These are phyloP conservation scores for Chondrosia reniformis DNA, from an alignment of 37 sponge, comb jelly and placozoan species.

Conservation along the genomic window DNA sequence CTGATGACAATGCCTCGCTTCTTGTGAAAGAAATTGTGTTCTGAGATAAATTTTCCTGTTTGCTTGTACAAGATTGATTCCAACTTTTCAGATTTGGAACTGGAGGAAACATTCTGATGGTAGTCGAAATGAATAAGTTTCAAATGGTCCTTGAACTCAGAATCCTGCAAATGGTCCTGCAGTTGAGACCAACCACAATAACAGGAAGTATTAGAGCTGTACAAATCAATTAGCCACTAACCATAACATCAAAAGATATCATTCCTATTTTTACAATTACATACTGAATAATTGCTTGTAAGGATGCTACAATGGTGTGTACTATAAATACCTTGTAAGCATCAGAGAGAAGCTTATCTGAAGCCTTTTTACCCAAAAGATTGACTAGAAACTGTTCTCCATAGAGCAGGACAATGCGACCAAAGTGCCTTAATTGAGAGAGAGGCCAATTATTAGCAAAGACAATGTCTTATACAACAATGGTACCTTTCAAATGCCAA, in stretches of 20 bases:
- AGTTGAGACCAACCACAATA: not conserved
- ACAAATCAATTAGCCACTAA: too few species aligned
- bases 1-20: conserved; percentile 15
- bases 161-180: conserved; percentile 32
- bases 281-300: too few species aligned
- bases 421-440: conserved; percentile 58
- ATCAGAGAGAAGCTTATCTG: conserved; percentile 60
- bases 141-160: not conserved
- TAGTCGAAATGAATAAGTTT: conserved; percentile 59
- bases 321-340: conserved; percentile 51
- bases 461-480: not conserved
- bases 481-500: conserved; percentile 69
- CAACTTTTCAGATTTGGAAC: conserved; percentile 24
- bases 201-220: too few species aligned
- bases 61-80: conserved; percentile 24
- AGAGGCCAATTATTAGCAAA: not conserved
- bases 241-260: too few species aligned
- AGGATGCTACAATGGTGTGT: too few species aligned
- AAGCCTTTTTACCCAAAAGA: conserved; percentile 68
- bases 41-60: conserved; percentile 3
- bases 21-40: not conserved
- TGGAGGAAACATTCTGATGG: conserved; percentile 25
- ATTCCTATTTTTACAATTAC: too few species aligned
- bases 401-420: conserved; percentile 59
- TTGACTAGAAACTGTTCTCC: conserved; percentile 69